phyloP scores from a whole-genome alignment of 2,888 invertebrate genomes.

The Drosophila dives region DNA sequence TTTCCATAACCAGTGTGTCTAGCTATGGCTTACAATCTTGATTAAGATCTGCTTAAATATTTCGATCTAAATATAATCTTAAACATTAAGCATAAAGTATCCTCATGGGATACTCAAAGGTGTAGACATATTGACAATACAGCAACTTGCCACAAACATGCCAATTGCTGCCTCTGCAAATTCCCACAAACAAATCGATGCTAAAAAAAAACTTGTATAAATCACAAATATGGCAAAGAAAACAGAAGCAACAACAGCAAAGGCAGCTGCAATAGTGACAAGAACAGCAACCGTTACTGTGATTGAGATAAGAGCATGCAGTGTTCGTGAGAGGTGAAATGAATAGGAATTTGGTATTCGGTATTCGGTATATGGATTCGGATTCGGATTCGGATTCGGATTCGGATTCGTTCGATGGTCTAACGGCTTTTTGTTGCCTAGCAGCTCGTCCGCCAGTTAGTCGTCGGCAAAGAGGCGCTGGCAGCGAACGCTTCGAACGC shows the following conservation, averaged over 20 bases:
- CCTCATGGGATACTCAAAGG: neutral
- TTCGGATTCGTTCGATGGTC: slow-evolving; percentile 24
- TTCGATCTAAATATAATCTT: neutral
- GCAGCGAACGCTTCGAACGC: slow-evolving; percentile 34
- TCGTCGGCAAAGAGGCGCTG: slow-evolving; percentile 56
- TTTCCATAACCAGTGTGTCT: neutral
- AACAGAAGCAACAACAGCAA: neutral
- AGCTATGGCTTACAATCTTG: neutral
- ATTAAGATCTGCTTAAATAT: neutral
- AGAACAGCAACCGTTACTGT: slow-evolving; percentile 5
- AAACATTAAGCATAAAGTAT: neutral
- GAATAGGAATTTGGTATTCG: slow-evolving; percentile 29
- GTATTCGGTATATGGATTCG: slow-evolving; percentile 24
- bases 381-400: slow-evolving; percentile 30
- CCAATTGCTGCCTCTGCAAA: neutral
- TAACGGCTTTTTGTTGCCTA: slow-evolving; percentile 49
- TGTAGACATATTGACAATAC: neutral
- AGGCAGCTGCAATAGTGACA: slow-evolving; percentile 6
- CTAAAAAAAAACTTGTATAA: slow-evolving; percentile 11
- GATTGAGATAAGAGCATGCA: slow-evolving; percentile 42
- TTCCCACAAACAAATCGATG: slow-evolving; percentile 4
- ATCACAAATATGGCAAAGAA: slow-evolving; percentile 11
- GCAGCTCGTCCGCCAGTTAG: slow-evolving; percentile 41
- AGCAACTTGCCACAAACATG: neutral
- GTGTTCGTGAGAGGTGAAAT: slow-evolving; percentile 36